Evolutionary conservation across 2,888 invertebrate species (phyloP).

Genomic region (Tortricodes alternella): DNA sequence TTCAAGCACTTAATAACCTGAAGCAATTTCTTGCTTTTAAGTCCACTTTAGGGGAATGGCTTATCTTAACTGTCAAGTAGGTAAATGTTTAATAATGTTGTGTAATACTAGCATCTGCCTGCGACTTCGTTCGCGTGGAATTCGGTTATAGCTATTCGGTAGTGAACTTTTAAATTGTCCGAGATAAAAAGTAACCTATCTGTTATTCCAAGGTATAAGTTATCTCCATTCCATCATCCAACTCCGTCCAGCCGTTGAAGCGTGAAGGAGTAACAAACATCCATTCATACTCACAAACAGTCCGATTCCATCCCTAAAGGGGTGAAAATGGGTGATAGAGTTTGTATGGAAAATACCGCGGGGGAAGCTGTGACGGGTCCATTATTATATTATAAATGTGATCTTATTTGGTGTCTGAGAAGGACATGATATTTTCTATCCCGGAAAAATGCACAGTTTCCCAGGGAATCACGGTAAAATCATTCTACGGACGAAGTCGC

Average conservation of each 20-base stretch:
- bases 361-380: too few relatives aligned
- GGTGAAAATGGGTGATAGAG: too few relatives aligned
- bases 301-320: too few relatives aligned
- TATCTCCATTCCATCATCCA: not conserved
- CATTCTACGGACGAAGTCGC: not conserved
- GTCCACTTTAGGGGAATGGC: too few relatives aligned
- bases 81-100: too few relatives aligned
- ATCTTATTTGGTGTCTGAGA: not conserved
- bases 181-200: not conserved
- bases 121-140: not conserved
- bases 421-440: not conserved
- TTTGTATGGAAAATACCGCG: too few relatives aligned
- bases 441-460: not conserved
- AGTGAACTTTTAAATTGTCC: not conserved
- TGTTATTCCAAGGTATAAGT: not conserved
- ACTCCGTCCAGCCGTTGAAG: too few relatives aligned
- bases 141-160: not conserved
- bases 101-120: not conserved
- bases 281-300: too few relatives aligned
- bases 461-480: not conserved
- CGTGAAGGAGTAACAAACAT: too few relatives aligned
- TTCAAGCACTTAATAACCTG: too few relatives aligned
- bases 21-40: too few relatives aligned
- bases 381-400: constrained; percentile 7
- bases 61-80: too few relatives aligned